Conservation (phyloP, 2,888 invertebrate species). For the Bursaphelenchus okinawaensis region DNA sequence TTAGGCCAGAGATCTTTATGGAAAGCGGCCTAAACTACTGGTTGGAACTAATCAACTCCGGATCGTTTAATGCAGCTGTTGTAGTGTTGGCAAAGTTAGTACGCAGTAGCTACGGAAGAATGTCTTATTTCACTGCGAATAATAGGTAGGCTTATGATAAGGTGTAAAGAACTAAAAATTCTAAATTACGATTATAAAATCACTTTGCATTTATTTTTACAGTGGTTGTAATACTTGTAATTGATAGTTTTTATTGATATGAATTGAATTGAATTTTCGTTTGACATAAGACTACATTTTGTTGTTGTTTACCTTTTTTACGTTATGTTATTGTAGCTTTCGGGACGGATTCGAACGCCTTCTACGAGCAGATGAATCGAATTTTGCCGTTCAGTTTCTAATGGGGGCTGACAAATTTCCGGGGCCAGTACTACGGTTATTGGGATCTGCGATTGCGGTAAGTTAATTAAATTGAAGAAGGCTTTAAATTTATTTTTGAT, state of each 20-base stretch:
- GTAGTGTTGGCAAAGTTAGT: slow-evolving; percentile 28
- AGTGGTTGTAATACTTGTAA: too few species aligned
- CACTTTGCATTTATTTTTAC: too few species aligned
- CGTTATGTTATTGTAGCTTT: slow-evolving; percentile 34
- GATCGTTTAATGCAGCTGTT: slow-evolving; percentile 29
- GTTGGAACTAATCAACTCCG: slow-evolving; percentile 29
- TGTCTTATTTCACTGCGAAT: slow-evolving; percentile 21
- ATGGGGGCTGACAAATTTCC: slow-evolving; percentile 45
- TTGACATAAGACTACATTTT: too few species aligned
- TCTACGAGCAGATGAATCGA: slow-evolving; percentile 47
- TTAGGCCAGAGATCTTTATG: slow-evolving; percentile 31
- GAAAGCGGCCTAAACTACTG: slow-evolving; percentile 27
- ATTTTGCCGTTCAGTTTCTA: slow-evolving; percentile 48
- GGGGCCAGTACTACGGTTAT: slow-evolving; percentile 44
- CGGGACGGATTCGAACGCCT: slow-evolving; percentile 42
- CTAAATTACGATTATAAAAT: too few species aligned
- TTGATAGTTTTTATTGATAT: too few species aligned
- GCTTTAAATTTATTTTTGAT: too few species aligned
- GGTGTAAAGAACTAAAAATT: too few species aligned
- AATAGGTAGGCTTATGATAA: slow-evolving; percentile 7
- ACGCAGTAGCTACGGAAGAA: slow-evolving; percentile 18
- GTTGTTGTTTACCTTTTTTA: neutral
- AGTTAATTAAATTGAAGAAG: too few species aligned
- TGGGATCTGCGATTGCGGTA: slow-evolving; percentile 44
- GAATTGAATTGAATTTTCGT: too few species aligned